Evolutionary conservation across 2,888 invertebrate species (phyloP).

Genomic region (Aphelenchoides bicaudatus): DNA sequence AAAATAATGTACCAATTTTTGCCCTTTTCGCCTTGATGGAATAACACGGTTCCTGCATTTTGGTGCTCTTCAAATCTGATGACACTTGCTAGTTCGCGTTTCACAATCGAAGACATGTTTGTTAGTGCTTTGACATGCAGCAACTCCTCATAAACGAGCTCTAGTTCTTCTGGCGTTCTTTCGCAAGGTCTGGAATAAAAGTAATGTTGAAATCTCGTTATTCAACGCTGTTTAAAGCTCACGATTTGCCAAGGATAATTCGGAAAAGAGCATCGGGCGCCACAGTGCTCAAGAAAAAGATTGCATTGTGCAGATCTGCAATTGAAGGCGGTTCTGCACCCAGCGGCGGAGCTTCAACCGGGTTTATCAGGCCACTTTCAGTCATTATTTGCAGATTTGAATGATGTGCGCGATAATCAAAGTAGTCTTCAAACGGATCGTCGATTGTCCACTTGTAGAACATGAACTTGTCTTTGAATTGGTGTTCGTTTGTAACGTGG

Average conservation of each 20-base stretch:
- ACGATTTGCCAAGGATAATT: constrained; percentile 77
- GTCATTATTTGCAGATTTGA: constrained; percentile 29
- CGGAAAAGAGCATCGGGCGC: constrained; percentile 77
- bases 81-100: constrained; percentile 75
- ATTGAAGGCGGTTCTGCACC: constrained; percentile 26
- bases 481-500: constrained; percentile 75
- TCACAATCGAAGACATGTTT: constrained; percentile 71
- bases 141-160: constrained; percentile 77
- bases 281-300: constrained; percentile 70
- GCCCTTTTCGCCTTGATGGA: constrained; percentile 73
- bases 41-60: constrained; percentile 71
- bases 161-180: constrained; percentile 74
- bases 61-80: constrained; percentile 77
- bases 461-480: constrained; percentile 78
- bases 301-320: constrained; percentile 42
- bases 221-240: constrained; percentile 61
- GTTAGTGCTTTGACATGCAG: constrained; percentile 77
- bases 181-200: constrained; percentile 69
- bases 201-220: constrained; percentile 5
- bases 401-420: constrained; percentile 22
- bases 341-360: constrained; percentile 37
- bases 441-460: constrained; percentile 75
- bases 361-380: constrained; percentile 18
- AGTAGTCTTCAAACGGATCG: constrained; percentile 65
- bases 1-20: constrained; percentile 70